Evolutionary conservation across 2,113 vertebrate species (phyloP).

Genomic region (Antidorcas marsupialis): DNA sequence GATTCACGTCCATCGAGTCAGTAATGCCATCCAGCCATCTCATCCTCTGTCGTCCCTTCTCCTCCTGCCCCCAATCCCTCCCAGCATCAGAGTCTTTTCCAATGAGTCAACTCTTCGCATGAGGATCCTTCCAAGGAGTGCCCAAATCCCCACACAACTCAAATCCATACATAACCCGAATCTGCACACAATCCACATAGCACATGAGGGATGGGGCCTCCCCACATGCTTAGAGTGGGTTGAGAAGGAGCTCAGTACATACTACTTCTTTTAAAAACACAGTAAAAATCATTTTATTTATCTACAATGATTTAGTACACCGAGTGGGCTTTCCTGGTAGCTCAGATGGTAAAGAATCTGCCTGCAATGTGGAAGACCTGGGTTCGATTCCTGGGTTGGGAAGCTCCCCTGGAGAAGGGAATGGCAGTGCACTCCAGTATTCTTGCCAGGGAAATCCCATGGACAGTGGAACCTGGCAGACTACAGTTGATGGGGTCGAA

Average conservation of each 20-base stretch:
- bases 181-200: not conserved
- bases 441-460: not conserved
- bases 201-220: not conserved
- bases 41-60: too few species aligned
- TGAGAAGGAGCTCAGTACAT: not conserved
- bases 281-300: not conserved
- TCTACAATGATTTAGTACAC: not conserved
- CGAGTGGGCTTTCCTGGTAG: not conserved
- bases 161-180: not conserved
- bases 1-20: too few species aligned
- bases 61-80: too few species aligned
- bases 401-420: not conserved
- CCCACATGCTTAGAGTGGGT: not conserved
- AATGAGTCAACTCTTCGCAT: too few species aligned
- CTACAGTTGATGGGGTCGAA: not conserved
- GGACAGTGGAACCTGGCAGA: not conserved
- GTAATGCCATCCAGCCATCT: too few species aligned
- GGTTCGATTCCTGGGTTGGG: not conserved
- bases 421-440: not conserved
- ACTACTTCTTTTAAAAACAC: not conserved
- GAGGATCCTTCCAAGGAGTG: not conserved
- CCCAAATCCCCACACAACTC: not conserved
- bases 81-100: too few species aligned
- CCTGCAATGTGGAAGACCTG: not conserved
- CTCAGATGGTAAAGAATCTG: not conserved